Evolutionary conservation across 2,797 vertebrate genomes (phyloP).

Genomic region (Lycodopsis pacificus): DNA sequence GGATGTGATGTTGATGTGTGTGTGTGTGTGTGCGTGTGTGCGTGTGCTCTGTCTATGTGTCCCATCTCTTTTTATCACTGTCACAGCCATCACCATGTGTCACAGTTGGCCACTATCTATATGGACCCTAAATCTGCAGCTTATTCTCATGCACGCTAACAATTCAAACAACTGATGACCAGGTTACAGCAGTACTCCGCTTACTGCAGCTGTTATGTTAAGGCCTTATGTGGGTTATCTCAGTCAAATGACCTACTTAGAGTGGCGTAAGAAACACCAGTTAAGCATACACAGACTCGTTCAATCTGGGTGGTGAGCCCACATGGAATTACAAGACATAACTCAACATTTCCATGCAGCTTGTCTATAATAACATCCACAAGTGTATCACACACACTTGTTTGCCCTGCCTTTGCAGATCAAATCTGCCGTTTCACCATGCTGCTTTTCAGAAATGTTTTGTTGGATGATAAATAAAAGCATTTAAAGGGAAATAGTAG

Average conservation of each 20-base stretch:
- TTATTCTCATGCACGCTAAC: conserved; percentile 79
- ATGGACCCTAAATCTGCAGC: conserved; percentile 62
- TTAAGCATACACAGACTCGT: background rate
- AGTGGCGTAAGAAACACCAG: background rate
- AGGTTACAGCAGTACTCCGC: background rate
- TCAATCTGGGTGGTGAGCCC: background rate
- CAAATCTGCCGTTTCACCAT: background rate
- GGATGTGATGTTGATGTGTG: conserved; percentile 12
- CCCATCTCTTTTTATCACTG: conserved; percentile 76
- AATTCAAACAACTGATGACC: conserved; percentile 1
- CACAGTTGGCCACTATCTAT: conserved; percentile 77
- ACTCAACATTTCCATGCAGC: background rate
- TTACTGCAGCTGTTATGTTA: background rate
- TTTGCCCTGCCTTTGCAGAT: conserved; percentile 8
- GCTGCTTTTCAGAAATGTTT: conserved; percentile 11
- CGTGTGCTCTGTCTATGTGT: conserved; percentile 5
- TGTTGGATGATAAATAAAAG: background rate
- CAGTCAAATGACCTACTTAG: background rate
- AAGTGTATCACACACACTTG: background rate
- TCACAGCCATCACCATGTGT: conserved; percentile 80
- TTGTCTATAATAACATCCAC: background rate
- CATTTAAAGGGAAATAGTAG: background rate
- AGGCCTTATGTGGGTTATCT: conserved; percentile 2
- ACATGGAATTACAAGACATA: background rate
- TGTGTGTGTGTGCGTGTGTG: conserved; percentile 2